Conservation (phyloP, 2,797 vertebrate species). For the Siniperca scherzeri region DNA sequence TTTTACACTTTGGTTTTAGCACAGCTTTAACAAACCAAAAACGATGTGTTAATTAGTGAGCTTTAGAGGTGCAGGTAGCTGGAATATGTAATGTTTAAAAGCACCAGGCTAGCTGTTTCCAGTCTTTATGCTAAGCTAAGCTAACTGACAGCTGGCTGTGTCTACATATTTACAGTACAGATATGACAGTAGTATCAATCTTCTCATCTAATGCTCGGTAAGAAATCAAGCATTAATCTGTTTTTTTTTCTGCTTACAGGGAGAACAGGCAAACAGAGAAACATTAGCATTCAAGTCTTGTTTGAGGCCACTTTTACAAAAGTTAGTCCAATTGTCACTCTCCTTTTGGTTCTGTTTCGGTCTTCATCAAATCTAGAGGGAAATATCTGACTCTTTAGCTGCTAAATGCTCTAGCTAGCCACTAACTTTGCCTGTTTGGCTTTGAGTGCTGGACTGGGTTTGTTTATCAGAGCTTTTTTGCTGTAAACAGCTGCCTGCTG, state of each 20-base stretch:
- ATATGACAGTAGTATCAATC: too few species aligned
- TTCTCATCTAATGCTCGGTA: not conserved
- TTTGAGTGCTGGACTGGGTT: not conserved
- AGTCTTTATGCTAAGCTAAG: not conserved
- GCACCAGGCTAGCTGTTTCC: not conserved
- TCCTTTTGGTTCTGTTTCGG: too few species aligned
- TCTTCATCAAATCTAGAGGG: not conserved
- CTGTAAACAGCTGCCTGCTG: too few species aligned
- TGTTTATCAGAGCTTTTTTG: too few species aligned
- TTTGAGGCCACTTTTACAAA: too few species aligned
- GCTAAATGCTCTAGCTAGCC: not conserved
- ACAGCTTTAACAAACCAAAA: not conserved
- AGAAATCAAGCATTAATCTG: not conserved
- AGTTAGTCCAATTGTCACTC: too few species aligned
- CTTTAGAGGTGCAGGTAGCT: not conserved
- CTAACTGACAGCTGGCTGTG: not conserved
- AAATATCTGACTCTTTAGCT: not conserved
- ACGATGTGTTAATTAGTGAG: not conserved
- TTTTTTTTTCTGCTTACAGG: not conserved
- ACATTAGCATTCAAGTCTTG: too few species aligned
- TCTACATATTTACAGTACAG: not conserved
- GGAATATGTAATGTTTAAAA: not conserved
- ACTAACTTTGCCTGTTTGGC: not conserved
- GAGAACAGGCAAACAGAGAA: not conserved
- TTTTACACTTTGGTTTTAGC: not conserved